Evolutionary conservation across 2,113 vertebrate species (phyloP).

Genomic region (Zonotrichia leucophrys): DNA sequence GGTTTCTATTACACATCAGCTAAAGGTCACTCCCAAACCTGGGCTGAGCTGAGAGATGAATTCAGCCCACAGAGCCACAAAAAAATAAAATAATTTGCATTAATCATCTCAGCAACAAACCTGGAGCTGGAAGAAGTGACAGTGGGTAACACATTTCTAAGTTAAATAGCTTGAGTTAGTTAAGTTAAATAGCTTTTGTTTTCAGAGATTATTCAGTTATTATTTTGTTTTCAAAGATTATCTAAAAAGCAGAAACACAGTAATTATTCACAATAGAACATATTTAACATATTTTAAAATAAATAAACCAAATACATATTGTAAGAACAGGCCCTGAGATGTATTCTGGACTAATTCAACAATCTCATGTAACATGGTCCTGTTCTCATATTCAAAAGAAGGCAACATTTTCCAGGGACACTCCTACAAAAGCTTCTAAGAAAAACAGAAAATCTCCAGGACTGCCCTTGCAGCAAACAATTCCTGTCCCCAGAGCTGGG

Average conservation of each 20-base stretch:
- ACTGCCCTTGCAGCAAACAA: slow-evolving; percentile 39
- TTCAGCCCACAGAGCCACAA: neutral
- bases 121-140: neutral
- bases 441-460: neutral
- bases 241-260: neutral
- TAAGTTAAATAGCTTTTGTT: neutral
- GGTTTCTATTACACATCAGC: neutral
- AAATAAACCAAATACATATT: neutral
- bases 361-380: neutral
- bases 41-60: neutral
- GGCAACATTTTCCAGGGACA: slow-evolving; percentile 1
- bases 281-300: neutral
- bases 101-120: neutral
- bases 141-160: neutral
- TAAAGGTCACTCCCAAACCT: neutral
- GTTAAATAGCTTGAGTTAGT: neutral
- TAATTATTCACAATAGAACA: neutral
- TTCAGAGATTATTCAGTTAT: neutral
- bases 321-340: neutral
- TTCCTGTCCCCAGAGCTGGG: neutral
- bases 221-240: neutral
- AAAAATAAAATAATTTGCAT: neutral
- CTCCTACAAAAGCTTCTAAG: slow-evolving; percentile 15
- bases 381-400: neutral
- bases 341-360: neutral